Conservation (phyloP, 2,888 invertebrate species). For the Chironomus tentans region DNA sequence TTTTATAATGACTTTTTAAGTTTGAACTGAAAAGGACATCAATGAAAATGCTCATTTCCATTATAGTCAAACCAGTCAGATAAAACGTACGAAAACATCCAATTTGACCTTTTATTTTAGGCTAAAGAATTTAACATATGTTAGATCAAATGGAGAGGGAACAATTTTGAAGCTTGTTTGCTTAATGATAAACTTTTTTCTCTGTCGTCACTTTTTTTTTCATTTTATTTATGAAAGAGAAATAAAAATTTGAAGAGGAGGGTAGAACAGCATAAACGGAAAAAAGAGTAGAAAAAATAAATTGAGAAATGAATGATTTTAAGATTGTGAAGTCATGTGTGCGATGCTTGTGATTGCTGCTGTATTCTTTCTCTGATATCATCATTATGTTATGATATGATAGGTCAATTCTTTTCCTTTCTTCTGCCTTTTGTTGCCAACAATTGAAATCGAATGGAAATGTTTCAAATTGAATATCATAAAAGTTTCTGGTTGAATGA, state of each 20-base stretch:
- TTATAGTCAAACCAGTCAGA: too few relatives aligned
- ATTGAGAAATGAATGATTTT: not conserved
- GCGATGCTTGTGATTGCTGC: not conserved
- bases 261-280: too few relatives aligned
- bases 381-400: not conserved
- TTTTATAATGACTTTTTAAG: too few relatives aligned
- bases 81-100: not conserved
- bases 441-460: too few relatives aligned
- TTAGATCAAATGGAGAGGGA: not conserved
- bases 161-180: constrained; percentile 8
- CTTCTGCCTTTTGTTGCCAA: too few relatives aligned
- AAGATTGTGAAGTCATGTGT: not conserved
- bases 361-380: not conserved
- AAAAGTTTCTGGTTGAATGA: not conserved
- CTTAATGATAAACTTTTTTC: constrained; percentile 17
- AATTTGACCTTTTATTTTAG: not conserved
- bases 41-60: too few relatives aligned
- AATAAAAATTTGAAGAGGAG: not conserved
- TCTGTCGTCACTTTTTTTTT: not conserved
- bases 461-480: not conserved
- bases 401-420: too few relatives aligned
- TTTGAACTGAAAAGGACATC: too few relatives aligned
- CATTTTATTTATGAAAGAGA: not conserved
- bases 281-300: too few relatives aligned
- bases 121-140: not conserved